These are phyloP conservation scores for Pteruthius melanotis DNA, from an alignment of 2,113 vertebrate species.

Conservation along the genomic window DNA sequence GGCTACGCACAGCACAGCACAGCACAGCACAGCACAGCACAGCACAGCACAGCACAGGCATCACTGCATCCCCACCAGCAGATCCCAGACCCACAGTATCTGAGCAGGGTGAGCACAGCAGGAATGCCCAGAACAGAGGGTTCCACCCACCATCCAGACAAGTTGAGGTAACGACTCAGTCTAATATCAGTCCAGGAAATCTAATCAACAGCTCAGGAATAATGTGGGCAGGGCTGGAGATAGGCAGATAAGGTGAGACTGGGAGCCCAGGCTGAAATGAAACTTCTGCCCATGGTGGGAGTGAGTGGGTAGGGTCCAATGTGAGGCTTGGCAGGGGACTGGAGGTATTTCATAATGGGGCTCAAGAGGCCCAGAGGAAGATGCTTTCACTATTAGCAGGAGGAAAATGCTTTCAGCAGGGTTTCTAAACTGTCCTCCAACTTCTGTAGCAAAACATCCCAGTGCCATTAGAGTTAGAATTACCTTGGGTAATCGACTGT, in stretches of 20 bases:
- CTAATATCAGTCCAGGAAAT: not conserved
- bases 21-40: too few relatives aligned
- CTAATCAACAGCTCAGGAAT: not conserved
- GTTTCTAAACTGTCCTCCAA: not conserved
- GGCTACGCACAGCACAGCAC: fast-evolving
- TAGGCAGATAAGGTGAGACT: not conserved
- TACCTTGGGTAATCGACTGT: slow-evolving; percentile 53
- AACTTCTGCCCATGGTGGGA: not conserved
- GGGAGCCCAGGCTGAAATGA: not conserved
- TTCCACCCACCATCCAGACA: not conserved
- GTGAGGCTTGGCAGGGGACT: not conserved
- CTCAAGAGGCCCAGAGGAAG: not conserved
- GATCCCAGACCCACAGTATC: not conserved
- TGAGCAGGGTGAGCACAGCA: not conserved
- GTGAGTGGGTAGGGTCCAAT: not conserved
- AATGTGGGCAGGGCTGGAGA: not conserved
- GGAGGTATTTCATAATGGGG: not conserved
- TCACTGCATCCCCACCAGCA: not conserved
- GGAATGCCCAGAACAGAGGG: not conserved
- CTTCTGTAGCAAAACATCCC: slow-evolving; percentile 9
- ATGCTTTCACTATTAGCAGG: not conserved
- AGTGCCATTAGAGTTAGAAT: slow-evolving; percentile 46
- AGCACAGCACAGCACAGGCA: not conserved
- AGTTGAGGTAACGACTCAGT: not conserved
- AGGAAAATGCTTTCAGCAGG: not conserved